Evolutionary conservation across 2,797 vertebrate species (phyloP), one percentile per base, ranked within the genome.

Genomic region (Cyprinella venusta): DNA sequence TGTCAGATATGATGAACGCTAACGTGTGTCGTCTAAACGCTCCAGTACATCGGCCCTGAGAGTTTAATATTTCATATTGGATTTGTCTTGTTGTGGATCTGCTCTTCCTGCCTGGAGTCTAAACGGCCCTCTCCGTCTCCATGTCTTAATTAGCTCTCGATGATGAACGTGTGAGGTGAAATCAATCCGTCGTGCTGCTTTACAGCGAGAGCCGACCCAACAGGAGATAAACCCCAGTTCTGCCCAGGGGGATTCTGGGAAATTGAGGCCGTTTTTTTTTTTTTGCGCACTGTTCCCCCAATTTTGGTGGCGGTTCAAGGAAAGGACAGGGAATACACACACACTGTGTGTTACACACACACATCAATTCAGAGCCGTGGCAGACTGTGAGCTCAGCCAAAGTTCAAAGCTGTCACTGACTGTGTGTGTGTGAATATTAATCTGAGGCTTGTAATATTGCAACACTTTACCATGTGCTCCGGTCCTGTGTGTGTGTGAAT

Each of bases 321-420:
- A 52, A 68, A 85, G 87, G 86, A 86, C 86, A 86, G 24, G 8
- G 59, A 81, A 84, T 76, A 50, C 63, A 67, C 71, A 38, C 64
- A 21, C 64, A 40, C 63, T 12, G 74, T 54, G 54, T 80, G 42
- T 45, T 45, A 59, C 45, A 67, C 74, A 18, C 40, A 42, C 40
- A 42, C 42, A 79, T 80, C 74, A 19, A 36, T 33, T 63, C 45
- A 12, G 21, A 61, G 33, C 33, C 10, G 48, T 59, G 77, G 40
- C 76, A 71, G n/a, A 68, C 56, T 24, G 30, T 30, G 72, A 80
- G 76, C 83, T 85, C 76, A 80, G 80, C 86, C 84, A 85, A 87
- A 85, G 80, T 87, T 87, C 83, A 85, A 52, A 61, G 59, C 64
- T 36, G 26, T 56, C 8, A 4, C 33, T 56, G 26, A 18, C 16